Percentiles rank a stretch among this genome's conserved stretches.
These are phyloP conservation scores for Danio jaintianensis DNA, from an alignment of 2,797 vertebrate genomes.

Conservation along the genomic window DNA sequence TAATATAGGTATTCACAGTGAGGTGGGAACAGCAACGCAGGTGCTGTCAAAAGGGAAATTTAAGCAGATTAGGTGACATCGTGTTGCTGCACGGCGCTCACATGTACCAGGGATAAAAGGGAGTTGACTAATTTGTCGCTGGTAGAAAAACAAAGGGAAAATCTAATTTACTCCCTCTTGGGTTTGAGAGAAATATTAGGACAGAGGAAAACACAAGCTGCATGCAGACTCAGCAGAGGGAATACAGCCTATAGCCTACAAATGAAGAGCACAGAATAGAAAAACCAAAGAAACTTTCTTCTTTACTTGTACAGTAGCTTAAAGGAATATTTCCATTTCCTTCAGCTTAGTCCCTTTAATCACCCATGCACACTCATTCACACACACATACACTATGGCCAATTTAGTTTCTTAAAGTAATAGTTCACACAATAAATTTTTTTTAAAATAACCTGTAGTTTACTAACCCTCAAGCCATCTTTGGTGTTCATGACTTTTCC, in stretches of 20 bases:
- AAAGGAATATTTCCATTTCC: too few relatives aligned
- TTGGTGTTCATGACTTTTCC: too few relatives aligned
- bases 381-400: too few relatives aligned
- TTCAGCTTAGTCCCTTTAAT: too few relatives aligned
- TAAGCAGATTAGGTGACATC: constrained; percentile 38
- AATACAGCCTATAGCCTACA: background rate
- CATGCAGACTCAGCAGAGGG: background rate
- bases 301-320: background rate
- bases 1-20: constrained; percentile 32
- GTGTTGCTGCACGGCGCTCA: background rate
- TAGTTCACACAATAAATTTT: too few relatives aligned
- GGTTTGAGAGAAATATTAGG: constrained; percentile 18
- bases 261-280: background rate
- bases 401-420: background rate
- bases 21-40: constrained; percentile 28
- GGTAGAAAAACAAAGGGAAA: constrained; percentile 24
- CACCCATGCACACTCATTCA: too few relatives aligned
- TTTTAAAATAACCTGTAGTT: too few relatives aligned
- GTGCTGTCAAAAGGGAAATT: constrained; percentile 34
- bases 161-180: constrained; percentile 40
- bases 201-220: constrained; percentile 2
- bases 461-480: too few relatives aligned
- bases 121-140: constrained; percentile 16
- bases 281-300: background rate
- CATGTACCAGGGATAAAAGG: constrained; percentile 17